phyloP scores from a whole-genome alignment of 2,888 invertebrate genomes.

The Leucozona laternaria region DNA sequence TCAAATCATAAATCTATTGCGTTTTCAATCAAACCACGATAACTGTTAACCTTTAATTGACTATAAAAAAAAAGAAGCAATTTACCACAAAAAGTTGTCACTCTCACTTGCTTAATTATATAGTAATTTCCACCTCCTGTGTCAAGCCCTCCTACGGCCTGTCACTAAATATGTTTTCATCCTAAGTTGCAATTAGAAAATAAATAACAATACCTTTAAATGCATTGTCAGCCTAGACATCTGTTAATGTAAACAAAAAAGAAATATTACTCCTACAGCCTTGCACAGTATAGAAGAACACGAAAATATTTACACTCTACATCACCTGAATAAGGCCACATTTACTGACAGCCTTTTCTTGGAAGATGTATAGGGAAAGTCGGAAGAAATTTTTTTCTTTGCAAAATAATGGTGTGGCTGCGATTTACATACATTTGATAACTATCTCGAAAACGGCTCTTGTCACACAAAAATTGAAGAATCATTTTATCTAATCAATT shows the following conservation, averaged over 20 bases:
- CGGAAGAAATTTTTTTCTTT: no score
- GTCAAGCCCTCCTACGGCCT: background rate
- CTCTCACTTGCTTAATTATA: background rate
- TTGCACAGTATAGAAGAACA: background rate
- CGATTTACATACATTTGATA: no score
- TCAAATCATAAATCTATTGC: no score
- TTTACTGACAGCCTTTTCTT: background rate
- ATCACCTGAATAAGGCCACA: background rate
- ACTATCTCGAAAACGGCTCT: no score
- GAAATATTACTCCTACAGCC: conserved; percentile 1
- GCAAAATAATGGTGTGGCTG: no score
- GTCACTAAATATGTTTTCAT: background rate
- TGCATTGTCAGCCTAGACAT: background rate
- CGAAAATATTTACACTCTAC: background rate
- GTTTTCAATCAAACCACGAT: no score
- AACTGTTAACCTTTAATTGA: background rate
- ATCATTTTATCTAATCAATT: no score
- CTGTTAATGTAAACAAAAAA: background rate
- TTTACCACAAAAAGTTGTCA: background rate
- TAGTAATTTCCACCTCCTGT: background rate
- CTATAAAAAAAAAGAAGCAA: background rate
- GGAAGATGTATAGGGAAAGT: no score
- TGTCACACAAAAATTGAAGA: no score
- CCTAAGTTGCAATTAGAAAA: conserved; percentile 5
- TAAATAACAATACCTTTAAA: background rate